Percentiles rank a stretch among this genome's conserved stretches.
Evolutionary conservation across 2,888 invertebrate genomes (phyloP).

Genomic region (Kryphioiulus occultus): DNA sequence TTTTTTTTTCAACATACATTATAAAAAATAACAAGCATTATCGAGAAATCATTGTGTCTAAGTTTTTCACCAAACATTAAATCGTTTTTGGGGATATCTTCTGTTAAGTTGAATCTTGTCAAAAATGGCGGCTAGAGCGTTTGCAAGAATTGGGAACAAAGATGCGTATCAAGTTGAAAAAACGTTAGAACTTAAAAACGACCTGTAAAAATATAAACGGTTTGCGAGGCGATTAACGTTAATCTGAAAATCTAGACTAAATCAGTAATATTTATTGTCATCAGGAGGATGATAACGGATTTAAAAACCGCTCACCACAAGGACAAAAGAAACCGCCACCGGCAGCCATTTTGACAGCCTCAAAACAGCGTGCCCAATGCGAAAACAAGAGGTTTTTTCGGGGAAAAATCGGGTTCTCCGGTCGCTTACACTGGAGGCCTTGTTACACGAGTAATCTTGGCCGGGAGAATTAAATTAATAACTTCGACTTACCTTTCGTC

Average conservation of each 20-base stretch:
- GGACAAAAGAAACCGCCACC: constrained; percentile 33
- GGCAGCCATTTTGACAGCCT: constrained; percentile 42
- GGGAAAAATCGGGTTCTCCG: neutral
- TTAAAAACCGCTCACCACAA: constrained; percentile 13
- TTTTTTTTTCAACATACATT: neutral
- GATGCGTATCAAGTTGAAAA: neutral
- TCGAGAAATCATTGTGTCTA: neutral
- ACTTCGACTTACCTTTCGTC: constrained; percentile 41
- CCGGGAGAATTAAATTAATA: neutral
- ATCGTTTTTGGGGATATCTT: neutral
- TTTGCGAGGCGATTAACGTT: constrained; percentile 29
- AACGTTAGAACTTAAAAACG: constrained; percentile 10
- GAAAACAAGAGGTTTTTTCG: neutral
- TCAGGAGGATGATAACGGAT: constrained; percentile 12
- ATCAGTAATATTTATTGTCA: neutral
- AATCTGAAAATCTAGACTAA: constrained; percentile 43
- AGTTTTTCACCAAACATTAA: neutral
- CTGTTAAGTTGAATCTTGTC: constrained; percentile 35
- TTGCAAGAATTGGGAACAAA: neutral
- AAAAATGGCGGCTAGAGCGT: constrained; percentile 43
- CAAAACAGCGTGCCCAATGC: neutral
- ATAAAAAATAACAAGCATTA: constrained; percentile 11
- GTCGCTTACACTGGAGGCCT: neutral
- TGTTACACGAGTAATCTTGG: constrained; percentile 38
- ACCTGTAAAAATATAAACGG: constrained; percentile 35